phyloP scores from a whole-genome alignment of 2,113 vertebrate species.

The Pogonocichla stellata region DNA sequence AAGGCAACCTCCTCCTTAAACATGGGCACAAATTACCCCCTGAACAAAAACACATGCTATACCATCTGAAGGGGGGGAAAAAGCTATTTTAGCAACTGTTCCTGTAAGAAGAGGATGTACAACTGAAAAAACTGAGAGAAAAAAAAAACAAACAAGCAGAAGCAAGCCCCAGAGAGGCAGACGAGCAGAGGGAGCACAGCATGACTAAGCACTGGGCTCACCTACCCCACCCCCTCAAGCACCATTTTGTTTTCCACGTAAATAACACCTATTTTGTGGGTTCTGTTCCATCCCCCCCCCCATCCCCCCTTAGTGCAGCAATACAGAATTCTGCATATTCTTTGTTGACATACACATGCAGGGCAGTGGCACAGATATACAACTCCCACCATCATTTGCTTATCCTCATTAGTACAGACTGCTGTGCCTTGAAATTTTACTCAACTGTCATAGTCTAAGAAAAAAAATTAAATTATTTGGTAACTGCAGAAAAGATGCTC shows the following conservation, averaged over 20 bases:
- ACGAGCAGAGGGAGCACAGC: background rate
- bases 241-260: background rate
- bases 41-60: background rate
- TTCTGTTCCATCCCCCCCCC: background rate
- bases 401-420: background rate
- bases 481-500: background rate
- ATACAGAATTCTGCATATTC: background rate
- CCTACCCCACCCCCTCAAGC: background rate
- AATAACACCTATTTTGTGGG: background rate
- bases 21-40: background rate
- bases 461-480: background rate
- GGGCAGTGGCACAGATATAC: background rate
- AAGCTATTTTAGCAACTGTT: background rate
- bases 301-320: background rate
- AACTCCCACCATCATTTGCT: background rate
- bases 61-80: background rate
- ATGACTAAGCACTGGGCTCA: conserved; percentile 33
- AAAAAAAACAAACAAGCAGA: background rate
- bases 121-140: background rate
- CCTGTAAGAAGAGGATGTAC: background rate
- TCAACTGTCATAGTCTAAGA: background rate
- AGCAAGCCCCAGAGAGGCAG: background rate
- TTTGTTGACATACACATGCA: background rate
- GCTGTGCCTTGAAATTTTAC: background rate
- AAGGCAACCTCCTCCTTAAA: background rate